These are phyloP conservation scores for Liodrosophila aerea DNA, from an alignment of 2,888 invertebrate species.

Conservation along the genomic window DNA sequence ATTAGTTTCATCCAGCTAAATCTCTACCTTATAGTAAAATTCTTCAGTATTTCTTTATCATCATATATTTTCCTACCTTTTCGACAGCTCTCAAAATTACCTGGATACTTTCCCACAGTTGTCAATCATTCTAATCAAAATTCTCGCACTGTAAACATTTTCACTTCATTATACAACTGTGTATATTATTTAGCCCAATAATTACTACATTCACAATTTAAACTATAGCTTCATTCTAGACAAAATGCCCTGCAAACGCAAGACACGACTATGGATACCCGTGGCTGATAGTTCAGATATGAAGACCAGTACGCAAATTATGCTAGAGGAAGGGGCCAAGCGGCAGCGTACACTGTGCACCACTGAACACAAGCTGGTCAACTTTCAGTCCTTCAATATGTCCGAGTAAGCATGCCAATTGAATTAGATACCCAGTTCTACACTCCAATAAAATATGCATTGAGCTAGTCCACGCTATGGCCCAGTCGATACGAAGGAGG, in stretches of 20 bases:
- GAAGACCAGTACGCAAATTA: conserved; percentile 60
- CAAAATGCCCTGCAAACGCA: conserved; percentile 47
- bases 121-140: no score
- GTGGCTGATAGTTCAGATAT: conserved; percentile 27
- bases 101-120: no score
- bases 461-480: conserved; percentile 58
- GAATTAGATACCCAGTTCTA: neutral
- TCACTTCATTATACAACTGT: no score
- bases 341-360: conserved; percentile 33
- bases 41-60: no score
- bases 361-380: conserved; percentile 53
- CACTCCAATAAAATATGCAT: neutral
- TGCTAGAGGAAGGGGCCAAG: conserved; percentile 58
- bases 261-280: conserved; percentile 52
- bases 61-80: no score
- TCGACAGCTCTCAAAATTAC: no score
- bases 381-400: conserved; percentile 67
- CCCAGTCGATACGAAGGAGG: conserved; percentile 18
- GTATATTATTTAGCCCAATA: no score
- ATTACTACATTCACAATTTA: neutral
- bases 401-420: conserved; percentile 51
- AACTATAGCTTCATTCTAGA: neutral
- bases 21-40: no score
- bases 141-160: no score
- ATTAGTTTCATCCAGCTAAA: no score